These are phyloP conservation scores for Myopa testacea DNA, from an alignment of 2,888 invertebrate genomes.

Conservation along the genomic window DNA sequence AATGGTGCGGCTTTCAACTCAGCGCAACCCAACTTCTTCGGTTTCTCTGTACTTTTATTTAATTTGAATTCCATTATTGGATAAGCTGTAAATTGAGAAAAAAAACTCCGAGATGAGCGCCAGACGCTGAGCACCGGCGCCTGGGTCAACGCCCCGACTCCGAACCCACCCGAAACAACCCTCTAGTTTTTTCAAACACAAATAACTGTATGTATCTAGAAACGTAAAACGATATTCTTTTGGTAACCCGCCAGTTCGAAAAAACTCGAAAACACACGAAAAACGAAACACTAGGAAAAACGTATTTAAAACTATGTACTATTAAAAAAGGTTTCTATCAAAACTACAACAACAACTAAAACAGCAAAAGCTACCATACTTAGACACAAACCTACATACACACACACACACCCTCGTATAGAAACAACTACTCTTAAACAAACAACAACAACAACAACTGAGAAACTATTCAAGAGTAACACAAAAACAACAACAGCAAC, in stretches of 20 bases:
- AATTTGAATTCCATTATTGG: no score
- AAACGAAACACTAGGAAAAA: neutral
- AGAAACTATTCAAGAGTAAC: neutral
- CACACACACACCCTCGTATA: neutral
- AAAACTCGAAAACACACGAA: neutral
- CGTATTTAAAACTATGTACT: neutral
- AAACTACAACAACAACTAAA: constrained; percentile 1
- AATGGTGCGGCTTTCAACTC: no score
- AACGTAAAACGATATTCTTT: neutral
- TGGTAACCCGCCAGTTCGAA: neutral
- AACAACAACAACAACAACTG: neutral
- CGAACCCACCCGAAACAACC: neutral
- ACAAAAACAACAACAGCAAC: neutral
- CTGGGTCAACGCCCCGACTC: neutral
- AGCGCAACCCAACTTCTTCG: no score
- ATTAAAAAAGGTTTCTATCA: constrained; percentile 8
- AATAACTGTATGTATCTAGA: no score
- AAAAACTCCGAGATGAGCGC: no score
- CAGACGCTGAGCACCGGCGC: neutral
- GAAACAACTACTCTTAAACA: neutral
- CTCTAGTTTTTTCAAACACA: no score
- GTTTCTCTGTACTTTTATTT: no score
- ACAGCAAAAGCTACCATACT: neutral
- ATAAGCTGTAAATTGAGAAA: no score
- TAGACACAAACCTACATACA: neutral